These are phyloP conservation scores for Troilus luridus DNA, from an alignment of 2,888 invertebrate species.

Conservation along the genomic window DNA sequence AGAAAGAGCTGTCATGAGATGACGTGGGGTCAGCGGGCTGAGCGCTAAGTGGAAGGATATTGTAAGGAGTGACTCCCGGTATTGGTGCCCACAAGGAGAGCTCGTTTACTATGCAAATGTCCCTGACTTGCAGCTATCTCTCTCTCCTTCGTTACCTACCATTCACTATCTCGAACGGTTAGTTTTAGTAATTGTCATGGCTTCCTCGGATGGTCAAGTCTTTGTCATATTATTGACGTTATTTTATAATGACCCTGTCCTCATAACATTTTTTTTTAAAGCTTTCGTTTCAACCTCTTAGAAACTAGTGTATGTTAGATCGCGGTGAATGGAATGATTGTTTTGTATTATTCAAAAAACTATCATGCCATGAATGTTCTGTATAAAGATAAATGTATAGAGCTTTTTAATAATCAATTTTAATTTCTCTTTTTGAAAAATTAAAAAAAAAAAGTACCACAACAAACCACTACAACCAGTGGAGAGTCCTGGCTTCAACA, in stretches of 20 bases:
- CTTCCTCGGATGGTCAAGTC: background rate
- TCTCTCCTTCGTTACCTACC: slow-evolving; percentile 48
- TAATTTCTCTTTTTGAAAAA: no score
- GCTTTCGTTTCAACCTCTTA: background rate
- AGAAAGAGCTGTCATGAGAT: background rate
- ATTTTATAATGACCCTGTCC: background rate
- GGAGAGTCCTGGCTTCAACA: no score
- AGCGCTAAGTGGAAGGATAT: slow-evolving; percentile 14
- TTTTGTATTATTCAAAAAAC: background rate
- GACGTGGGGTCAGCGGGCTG: background rate
- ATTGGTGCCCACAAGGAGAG: slow-evolving; percentile 36
- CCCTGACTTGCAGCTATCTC: slow-evolving; percentile 38
- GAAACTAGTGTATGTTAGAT: background rate
- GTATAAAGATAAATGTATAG: no score
- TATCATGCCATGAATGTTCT: background rate
- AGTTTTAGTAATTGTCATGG: slow-evolving; percentile 35
- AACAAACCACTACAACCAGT: no score
- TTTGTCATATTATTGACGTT: slow-evolving; percentile 45
- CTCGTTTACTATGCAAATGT: slow-evolving; percentile 57
- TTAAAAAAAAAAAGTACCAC: no score
- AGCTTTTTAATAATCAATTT: no score
- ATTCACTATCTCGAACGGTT: slow-evolving; percentile 31
- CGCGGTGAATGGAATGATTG: background rate
- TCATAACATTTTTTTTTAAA: background rate
- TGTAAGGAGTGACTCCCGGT: slow-evolving; percentile 40